phyloP scores from a whole-genome alignment of 2,113 vertebrate genomes.

The Solea senegalensis region DNA sequence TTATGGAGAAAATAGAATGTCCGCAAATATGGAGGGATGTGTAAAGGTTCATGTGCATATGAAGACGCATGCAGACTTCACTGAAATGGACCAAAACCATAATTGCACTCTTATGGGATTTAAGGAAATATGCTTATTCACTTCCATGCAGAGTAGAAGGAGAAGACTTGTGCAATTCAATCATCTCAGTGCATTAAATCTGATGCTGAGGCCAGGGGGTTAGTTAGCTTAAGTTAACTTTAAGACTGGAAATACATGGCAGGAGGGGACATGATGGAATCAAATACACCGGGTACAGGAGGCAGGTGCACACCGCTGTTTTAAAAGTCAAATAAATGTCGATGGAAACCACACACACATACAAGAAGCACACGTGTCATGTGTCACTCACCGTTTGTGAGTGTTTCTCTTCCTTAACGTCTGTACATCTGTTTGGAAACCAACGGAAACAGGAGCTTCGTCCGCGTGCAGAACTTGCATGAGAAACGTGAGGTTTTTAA shows the following conservation, averaged over 20 bases:
- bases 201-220: not conserved
- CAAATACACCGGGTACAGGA: not conserved
- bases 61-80: conserved; percentile 2
- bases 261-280: not conserved
- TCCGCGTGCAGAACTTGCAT: not conserved
- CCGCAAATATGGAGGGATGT: conserved; percentile 11
- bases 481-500: not conserved
- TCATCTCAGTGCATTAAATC: not conserved
- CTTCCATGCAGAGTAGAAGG: not conserved
- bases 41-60: conserved; percentile 15
- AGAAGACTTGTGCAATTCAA: not conserved
- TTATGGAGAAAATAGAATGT: conserved; percentile 1
- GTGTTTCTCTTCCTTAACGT: not conserved
- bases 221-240: conserved; percentile 1
- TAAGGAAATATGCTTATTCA: not conserved
- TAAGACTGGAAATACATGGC: not conserved
- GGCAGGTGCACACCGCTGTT: not conserved
- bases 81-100: conserved; percentile 4
- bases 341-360: not conserved
- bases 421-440: not conserved
- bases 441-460: not conserved
- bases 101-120: not conserved
- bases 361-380: not conserved
- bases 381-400: not conserved
- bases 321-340: not conserved